Conservation (phyloP, 2,888 invertebrate genomes). For the Glaucopsyche alexis region DNA sequence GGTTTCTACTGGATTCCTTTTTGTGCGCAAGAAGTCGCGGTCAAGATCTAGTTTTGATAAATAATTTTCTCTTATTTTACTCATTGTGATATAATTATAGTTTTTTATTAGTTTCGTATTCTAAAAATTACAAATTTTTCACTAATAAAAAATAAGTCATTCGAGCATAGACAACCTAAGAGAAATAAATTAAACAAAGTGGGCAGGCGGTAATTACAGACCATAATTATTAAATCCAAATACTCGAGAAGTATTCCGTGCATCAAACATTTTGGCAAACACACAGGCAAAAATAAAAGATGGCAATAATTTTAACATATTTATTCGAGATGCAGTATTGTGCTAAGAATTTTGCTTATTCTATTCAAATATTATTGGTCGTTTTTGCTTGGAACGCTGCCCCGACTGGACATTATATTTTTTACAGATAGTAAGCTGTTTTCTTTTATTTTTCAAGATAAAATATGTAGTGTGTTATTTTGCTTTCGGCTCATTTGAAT, state of each 20-base stretch:
- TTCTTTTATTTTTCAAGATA: neutral
- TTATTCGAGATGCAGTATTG: neutral
- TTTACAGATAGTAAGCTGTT: slow-evolving; percentile 21
- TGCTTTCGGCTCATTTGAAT: neutral
- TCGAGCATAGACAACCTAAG: neutral
- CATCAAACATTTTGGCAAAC: slow-evolving; percentile 12
- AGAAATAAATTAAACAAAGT: neutral
- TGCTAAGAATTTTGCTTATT: slow-evolving; percentile 60
- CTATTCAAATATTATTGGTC: slow-evolving; percentile 65
- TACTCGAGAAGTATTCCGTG: neutral
- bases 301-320: slow-evolving; percentile 13
- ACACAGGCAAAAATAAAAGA: neutral
- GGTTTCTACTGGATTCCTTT: too few species aligned
- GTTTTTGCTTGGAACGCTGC: slow-evolving; percentile 69
- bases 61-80: too few species aligned
- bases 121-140: too few species aligned
- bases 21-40: too few species aligned
- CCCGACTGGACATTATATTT: slow-evolving; percentile 55
- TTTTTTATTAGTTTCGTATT: too few species aligned
- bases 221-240: neutral
- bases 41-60: too few species aligned
- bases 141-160: too few species aligned
- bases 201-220: neutral
- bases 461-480: neutral
- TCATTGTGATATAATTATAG: too few species aligned